Conservation (phyloP, 2,797 vertebrate species). For the Pipistrellus pipistrellus region DNA sequence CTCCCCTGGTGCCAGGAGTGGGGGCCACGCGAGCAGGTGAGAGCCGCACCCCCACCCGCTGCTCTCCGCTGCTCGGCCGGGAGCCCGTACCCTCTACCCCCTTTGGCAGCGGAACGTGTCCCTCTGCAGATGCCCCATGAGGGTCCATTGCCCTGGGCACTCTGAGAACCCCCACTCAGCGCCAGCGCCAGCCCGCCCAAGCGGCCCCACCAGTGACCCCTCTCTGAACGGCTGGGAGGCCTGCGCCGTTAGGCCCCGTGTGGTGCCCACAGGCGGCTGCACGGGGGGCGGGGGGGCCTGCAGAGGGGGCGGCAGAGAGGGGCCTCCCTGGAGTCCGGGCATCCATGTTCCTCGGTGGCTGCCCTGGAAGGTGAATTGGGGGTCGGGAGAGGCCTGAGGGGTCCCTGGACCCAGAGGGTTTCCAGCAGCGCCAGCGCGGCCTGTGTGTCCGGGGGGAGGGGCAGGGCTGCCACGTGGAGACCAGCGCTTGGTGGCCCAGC, state of each 20-base stretch:
- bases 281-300: not conserved
- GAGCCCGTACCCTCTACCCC: not conserved
- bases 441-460: not conserved
- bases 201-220: accelerated
- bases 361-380: not conserved
- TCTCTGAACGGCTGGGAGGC: not conserved
- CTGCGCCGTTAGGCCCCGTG: not conserved
- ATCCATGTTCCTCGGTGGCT: not conserved
- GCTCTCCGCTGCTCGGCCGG: not conserved
- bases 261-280: not conserved
- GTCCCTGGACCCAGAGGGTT: not conserved
- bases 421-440: no score
- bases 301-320: not conserved
- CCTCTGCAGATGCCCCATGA: accelerated
- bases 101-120: accelerated
- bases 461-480: accelerated
- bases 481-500: no score
- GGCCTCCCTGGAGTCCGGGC: not conserved
- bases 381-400: not conserved
- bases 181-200: no score
- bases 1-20: not conserved
- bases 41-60: not conserved
- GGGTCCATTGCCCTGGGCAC: accelerated
- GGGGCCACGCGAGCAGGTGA: not conserved
- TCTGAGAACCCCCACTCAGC: no score